Evolutionary conservation across 2,113 vertebrate species (phyloP).

Genomic region (Telmatochromis brichardi): DNA sequence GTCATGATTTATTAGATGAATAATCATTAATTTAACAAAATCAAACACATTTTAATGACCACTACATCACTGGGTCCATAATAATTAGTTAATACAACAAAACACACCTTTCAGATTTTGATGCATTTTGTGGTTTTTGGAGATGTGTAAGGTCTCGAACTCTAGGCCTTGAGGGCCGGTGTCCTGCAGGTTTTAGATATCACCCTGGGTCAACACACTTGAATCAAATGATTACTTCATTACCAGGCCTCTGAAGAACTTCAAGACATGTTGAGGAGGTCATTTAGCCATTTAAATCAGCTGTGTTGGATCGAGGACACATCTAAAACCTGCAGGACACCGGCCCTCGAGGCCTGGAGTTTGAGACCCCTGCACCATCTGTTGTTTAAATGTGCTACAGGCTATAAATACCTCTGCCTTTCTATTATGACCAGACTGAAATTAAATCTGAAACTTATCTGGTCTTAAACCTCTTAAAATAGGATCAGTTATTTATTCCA

Average conservation of each 20-base stretch:
- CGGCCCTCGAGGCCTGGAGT: too few species aligned
- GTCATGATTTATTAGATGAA: not conserved
- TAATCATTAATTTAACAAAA: not conserved
- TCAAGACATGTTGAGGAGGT: too few species aligned
- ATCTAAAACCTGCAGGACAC: too few species aligned
- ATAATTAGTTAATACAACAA: not conserved
- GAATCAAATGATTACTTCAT: too few species aligned
- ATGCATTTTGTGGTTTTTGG: not conserved
- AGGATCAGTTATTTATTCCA: not conserved
- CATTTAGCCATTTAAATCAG: too few species aligned
- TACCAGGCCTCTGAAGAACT: too few species aligned
- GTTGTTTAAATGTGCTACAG: not conserved
- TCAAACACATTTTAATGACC: not conserved
- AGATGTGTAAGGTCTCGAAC: not conserved
- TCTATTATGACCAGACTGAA: not conserved
- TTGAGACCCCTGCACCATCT: not conserved
- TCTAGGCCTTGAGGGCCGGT: too few species aligned
- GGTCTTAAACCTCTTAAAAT: not conserved
- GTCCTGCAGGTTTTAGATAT: too few species aligned
- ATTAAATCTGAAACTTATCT: not conserved
- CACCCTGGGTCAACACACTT: too few species aligned
- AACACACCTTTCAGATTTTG: not conserved
- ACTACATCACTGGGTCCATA: not conserved
- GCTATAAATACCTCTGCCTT: not conserved
- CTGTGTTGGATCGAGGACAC: too few species aligned